phyloP scores from a whole-genome alignment of 2,113 vertebrate genomes.

The Mungos mungo region DNA sequence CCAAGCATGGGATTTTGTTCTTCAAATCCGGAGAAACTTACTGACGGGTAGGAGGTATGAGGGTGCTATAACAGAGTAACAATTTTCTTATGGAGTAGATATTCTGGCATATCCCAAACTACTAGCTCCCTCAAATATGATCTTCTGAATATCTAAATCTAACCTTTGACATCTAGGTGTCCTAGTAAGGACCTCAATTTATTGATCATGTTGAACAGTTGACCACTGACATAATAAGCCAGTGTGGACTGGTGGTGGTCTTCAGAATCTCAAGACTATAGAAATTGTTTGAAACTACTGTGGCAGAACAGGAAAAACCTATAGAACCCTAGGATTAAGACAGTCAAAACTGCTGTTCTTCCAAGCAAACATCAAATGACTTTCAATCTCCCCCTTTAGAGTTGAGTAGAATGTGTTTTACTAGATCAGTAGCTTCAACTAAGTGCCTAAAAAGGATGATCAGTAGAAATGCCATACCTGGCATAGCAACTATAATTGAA shows the following conservation, averaged over 20 bases:
- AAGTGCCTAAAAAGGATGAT: neutral
- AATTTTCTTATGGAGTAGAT: neutral
- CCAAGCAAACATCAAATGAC: neutral
- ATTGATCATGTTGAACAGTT: neutral
- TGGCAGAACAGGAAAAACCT: neutral
- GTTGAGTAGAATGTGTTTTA: neutral
- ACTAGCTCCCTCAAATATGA: neutral
- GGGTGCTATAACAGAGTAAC: neutral
- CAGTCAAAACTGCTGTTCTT: neutral
- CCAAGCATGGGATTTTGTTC: neutral
- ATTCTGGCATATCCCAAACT: accelerated
- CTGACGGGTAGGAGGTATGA: neutral
- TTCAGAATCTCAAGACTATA: neutral
- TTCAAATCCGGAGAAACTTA: neutral
- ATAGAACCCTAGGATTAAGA: too few species aligned
- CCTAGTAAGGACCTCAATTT: neutral
- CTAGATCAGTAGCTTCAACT: neutral
- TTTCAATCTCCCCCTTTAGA: neutral
- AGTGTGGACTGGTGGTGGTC: too few species aligned
- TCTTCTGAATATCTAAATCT: neutral
- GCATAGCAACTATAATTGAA: neutral
- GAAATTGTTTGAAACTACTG: neutral
- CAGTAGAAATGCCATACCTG: neutral
- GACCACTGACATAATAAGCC: neutral
- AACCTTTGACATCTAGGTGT: neutral